A percentile compares a stretch with the other conserved stretches of the same genome.
These are phyloP conservation scores for Drosophila macrothrix DNA, from an alignment of 2,888 invertebrate genomes.

Conservation along the genomic window DNA sequence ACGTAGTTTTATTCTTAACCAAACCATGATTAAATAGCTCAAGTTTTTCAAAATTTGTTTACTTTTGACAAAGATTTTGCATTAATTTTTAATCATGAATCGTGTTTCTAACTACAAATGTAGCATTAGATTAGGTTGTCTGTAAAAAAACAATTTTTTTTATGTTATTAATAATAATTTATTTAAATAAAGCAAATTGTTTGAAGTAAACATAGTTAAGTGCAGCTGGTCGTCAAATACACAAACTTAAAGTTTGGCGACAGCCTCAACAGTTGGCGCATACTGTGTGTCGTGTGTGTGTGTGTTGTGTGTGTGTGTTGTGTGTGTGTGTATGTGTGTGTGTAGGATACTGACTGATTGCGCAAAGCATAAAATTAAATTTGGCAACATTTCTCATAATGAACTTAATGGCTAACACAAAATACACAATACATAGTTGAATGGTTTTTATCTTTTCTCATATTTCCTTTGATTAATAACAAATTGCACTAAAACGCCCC, in stretches of 20 bases:
- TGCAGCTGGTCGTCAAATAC: constrained; percentile 44
- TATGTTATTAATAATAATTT: constrained; percentile 66
- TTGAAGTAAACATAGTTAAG: constrained; percentile 71
- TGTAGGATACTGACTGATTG: constrained; percentile 72
- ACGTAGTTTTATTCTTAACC: background rate
- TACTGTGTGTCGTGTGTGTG: constrained; percentile 2
- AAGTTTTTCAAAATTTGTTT: background rate
- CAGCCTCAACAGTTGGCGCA: constrained; percentile 56
- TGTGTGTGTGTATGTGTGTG: constrained; percentile 6
- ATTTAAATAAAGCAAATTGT: constrained; percentile 76
- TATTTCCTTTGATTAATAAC: constrained; percentile 53
- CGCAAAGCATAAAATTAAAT: constrained; percentile 77
- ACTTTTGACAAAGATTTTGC: background rate
- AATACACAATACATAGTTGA: constrained; percentile 63
- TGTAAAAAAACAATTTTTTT: constrained; percentile 9
- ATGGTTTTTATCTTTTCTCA: constrained; percentile 15
- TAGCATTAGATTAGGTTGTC: background rate
- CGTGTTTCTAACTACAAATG: background rate
- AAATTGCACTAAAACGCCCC: constrained; percentile 69
- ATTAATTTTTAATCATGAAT: background rate
- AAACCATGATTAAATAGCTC: background rate
- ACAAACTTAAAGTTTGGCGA: constrained; percentile 20
- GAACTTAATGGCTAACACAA: constrained; percentile 79
- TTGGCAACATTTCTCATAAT: constrained; percentile 82
- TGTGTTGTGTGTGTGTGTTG: background rate